Percentiles rank a stretch among this genome's conserved stretches.
Evolutionary conservation across 2,888 invertebrate species (phyloP).

Genomic region (Trichogramma evanescens): DNA sequence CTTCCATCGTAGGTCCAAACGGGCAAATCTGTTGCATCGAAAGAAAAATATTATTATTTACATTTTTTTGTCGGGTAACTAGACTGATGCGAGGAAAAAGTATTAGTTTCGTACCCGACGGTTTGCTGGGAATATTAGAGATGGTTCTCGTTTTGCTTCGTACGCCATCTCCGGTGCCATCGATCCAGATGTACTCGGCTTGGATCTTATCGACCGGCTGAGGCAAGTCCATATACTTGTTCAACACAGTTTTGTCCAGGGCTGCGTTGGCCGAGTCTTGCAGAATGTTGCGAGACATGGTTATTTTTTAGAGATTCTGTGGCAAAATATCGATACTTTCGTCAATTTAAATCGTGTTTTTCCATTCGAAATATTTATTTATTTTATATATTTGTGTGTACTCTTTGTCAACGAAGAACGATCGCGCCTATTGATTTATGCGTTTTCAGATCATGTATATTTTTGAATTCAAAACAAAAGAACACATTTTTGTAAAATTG

Average conservation of each 20-base stretch:
- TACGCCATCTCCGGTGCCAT: conserved; percentile 84
- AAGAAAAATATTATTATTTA: no score
- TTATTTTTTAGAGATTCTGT: conserved; percentile 8
- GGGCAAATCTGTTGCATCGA: conserved; percentile 62
- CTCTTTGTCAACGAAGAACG: no score
- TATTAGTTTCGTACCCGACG: conserved; percentile 55
- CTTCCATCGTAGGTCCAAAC: conserved; percentile 94
- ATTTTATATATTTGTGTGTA: no score
- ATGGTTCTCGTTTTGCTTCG: conserved; percentile 85
- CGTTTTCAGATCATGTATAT: no score
- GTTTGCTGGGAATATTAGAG: conserved; percentile 68
- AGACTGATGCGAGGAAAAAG: background rate
- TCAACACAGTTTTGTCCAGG: conserved; percentile 67
- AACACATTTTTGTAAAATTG: no score
- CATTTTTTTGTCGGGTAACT: background rate
- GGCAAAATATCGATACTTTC: no score
- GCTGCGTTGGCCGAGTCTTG: conserved; percentile 77
- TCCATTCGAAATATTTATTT: no score
- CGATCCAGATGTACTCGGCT: conserved; percentile 91
- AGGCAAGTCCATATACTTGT: conserved; percentile 70
- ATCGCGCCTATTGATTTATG: no score
- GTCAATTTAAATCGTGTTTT: no score
- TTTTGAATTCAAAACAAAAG: no score
- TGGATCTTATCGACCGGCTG: conserved; percentile 70
- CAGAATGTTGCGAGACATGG: conserved; percentile 46